Percentiles rank a stretch among this genome's conserved stretches.
Conservation (phyloP, 30 jellyfish, hydroid and myxozoan genomes). For the Mastigias papua region DNA sequence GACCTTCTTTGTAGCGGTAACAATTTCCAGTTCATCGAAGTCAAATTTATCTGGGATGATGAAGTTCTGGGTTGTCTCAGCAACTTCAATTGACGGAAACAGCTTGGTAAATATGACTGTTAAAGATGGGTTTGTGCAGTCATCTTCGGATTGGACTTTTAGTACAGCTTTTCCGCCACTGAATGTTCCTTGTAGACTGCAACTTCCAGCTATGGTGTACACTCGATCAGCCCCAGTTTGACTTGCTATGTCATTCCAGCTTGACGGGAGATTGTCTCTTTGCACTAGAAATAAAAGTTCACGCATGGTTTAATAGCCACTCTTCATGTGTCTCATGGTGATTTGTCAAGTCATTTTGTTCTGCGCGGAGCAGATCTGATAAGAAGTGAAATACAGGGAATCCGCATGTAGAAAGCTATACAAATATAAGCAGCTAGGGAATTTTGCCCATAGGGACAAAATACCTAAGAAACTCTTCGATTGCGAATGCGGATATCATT, state of each 20-base stretch:
- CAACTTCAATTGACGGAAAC: slow-evolving; percentile 49
- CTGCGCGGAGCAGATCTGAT: too few species aligned
- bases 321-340: too few species aligned
- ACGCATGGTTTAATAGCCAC: too few species aligned
- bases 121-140: slow-evolving; percentile 62
- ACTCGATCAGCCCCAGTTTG: slow-evolving; percentile 11
- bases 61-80: slow-evolving; percentile 38
- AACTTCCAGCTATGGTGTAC: slow-evolving; percentile 45
- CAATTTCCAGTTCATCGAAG: slow-evolving; percentile 35
- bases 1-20: slow-evolving; percentile 25
- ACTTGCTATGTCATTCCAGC: slow-evolving; percentile 9
- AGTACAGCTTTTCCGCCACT: slow-evolving; percentile 12
- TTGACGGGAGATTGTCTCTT: slow-evolving; percentile 46
- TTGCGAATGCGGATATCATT: too few species aligned
- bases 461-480: too few species aligned
- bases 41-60: slow-evolving; percentile 53
- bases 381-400: too few species aligned
- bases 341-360: too few species aligned
- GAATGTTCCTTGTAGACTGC: slow-evolving; percentile 33
- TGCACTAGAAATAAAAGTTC: not conserved
- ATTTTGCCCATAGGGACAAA: too few species aligned
- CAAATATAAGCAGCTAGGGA: too few species aligned
- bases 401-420: too few species aligned
- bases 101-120: slow-evolving; percentile 21
- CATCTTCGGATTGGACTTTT: slow-evolving; percentile 24